Evolutionary conservation across 2,888 invertebrate genomes (phyloP).

Genomic region (Meta bourneti): DNA sequence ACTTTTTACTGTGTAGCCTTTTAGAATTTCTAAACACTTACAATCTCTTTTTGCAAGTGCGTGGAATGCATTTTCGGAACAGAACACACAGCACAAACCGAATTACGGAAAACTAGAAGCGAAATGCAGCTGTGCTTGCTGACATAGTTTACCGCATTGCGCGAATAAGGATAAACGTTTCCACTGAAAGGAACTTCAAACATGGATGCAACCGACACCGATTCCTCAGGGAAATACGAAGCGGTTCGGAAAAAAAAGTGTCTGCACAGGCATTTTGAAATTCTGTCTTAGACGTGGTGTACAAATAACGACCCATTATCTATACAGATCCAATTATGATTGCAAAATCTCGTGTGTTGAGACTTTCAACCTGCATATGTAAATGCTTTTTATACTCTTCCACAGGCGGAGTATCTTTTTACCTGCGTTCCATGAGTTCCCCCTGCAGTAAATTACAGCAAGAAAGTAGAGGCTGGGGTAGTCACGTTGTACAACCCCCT

Average conservation of each 20-base stretch:
- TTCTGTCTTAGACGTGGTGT: too few species aligned
- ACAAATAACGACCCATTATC: too few species aligned
- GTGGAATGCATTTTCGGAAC: not conserved
- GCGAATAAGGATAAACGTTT: not conserved
- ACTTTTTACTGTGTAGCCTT: too few species aligned
- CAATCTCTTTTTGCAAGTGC: not conserved
- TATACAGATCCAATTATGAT: too few species aligned
- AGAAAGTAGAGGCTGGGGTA: constrained; percentile 33
- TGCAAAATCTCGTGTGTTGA: too few species aligned
- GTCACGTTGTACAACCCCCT: constrained; percentile 59
- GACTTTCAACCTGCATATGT: too few species aligned
- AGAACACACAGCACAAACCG: not conserved
- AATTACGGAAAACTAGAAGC: not conserved
- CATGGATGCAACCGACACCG: not conserved
- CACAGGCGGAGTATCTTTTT: not conserved
- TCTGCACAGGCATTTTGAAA: too few species aligned
- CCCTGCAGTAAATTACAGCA: constrained; percentile 35
- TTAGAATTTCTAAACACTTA: not conserved
- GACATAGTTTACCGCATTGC: not conserved
- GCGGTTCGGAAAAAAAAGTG: too few species aligned
- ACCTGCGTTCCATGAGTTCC: not conserved
- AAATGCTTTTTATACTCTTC: not conserved
- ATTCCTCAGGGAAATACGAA: too few species aligned
- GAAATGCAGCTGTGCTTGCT: not conserved
- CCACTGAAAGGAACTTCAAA: not conserved